phyloP scores from a whole-genome alignment of 2,797 vertebrate genomes.

The Helicolenus hilgendorfi region DNA sequence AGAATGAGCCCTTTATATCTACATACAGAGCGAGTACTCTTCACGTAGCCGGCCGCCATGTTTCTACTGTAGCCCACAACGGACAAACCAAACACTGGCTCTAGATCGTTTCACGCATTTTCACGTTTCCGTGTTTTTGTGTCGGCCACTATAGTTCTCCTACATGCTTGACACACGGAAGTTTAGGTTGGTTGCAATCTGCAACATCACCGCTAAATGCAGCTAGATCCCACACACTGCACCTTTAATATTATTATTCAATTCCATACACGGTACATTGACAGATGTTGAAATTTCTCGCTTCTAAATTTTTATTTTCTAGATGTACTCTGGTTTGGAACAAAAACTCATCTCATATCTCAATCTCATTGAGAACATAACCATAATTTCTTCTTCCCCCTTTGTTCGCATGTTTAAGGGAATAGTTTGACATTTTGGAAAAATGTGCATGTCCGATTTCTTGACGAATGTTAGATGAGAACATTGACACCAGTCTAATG shows the following conservation, averaged over 20 bases:
- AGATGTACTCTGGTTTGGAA: background rate
- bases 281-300: background rate
- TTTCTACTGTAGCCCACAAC: no score
- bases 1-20: no score
- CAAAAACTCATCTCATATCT: background rate
- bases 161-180: no score
- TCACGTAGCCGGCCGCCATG: no score
- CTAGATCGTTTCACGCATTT: no score
- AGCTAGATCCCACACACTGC: no score
- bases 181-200: no score
- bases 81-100: no score
- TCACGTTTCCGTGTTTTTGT: no score
- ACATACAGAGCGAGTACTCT: no score
- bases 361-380: background rate
- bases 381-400: background rate
- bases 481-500: no score
- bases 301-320: background rate
- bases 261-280: background rate
- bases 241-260: background rate
- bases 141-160: rapidly evolving
- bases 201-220: no score
- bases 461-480: background rate
- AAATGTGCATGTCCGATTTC: background rate
- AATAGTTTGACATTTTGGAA: background rate
- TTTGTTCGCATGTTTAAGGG: background rate